Evolutionary conservation across 2,888 invertebrate species (phyloP).

Genomic region (Meteorus colon): DNA sequence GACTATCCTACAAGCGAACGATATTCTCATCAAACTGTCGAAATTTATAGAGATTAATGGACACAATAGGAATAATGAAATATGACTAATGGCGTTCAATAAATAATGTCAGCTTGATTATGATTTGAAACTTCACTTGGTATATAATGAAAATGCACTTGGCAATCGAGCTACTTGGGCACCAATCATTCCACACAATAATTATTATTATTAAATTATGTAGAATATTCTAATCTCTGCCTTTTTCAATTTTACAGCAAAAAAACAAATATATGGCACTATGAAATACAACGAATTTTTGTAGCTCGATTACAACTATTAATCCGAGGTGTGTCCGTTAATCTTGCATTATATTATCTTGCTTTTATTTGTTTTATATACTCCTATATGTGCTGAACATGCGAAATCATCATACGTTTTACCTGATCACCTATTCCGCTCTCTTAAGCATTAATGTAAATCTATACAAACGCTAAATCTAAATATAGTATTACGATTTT

Average conservation of each 20-base stretch:
- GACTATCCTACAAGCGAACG: constrained; percentile 68
- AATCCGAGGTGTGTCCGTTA: no score
- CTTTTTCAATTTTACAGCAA: not conserved
- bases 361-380: constrained; percentile 1
- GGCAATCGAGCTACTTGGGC: not conserved
- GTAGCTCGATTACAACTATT: no score
- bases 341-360: constrained; percentile 9
- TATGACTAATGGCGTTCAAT: not conserved
- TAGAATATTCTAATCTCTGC: not conserved
- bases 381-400: constrained; percentile 5
- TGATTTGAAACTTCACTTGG: not conserved
- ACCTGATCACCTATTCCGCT: constrained; percentile 45
- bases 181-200: not conserved
- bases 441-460: constrained; percentile 62
- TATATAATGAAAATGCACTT: not conserved
- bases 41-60: constrained; percentile 2
- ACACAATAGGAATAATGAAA: constrained; percentile 3
- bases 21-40: constrained; percentile 51
- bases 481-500: constrained; percentile 51
- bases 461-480: constrained; percentile 69
- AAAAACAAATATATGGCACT: not conserved
- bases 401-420: not conserved
- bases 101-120: not conserved
- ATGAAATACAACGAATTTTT: no score
- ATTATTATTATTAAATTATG: not conserved